Evolutionary conservation across 2,888 invertebrate species (phyloP).

Genomic region (Pardosa pseudoannulata): DNA sequence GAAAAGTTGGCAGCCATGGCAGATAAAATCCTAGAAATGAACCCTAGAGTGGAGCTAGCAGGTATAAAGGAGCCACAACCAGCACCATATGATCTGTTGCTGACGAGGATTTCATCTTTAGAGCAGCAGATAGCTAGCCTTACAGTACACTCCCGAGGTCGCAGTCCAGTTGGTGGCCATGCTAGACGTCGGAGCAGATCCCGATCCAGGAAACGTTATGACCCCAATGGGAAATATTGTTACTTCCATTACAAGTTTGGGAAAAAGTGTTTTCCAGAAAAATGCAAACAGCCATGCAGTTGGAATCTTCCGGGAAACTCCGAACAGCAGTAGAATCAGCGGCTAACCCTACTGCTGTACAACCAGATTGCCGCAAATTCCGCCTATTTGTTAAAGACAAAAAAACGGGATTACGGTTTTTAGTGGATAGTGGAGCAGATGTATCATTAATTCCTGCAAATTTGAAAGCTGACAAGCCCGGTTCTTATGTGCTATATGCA

Average conservation of each 20-base stretch:
- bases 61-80: neutral
- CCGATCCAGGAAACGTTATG: neutral
- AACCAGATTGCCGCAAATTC: conserved; percentile 13
- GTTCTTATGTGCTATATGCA: neutral
- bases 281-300: neutral
- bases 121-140: neutral
- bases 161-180: neutral
- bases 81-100: neutral
- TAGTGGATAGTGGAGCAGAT: conserved; percentile 45
- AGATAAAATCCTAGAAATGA: neutral
- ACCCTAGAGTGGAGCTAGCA: neutral
- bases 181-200: neutral
- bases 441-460: conserved; percentile 35
- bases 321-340: conserved; percentile 10
- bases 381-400: conserved; percentile 7
- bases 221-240: neutral
- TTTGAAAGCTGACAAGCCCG: no score
- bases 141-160: neutral
- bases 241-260: neutral
- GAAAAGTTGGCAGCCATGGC: neutral
- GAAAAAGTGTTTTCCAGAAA: neutral
- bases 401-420: conserved; percentile 18
- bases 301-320: neutral
- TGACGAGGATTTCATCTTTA: neutral
- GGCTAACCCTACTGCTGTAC: neutral